Percentiles rank a stretch among this genome's conserved stretches.
These are phyloP conservation scores for Torymus texanus DNA, from an alignment of 2,888 invertebrate species.

Conservation along the genomic window DNA sequence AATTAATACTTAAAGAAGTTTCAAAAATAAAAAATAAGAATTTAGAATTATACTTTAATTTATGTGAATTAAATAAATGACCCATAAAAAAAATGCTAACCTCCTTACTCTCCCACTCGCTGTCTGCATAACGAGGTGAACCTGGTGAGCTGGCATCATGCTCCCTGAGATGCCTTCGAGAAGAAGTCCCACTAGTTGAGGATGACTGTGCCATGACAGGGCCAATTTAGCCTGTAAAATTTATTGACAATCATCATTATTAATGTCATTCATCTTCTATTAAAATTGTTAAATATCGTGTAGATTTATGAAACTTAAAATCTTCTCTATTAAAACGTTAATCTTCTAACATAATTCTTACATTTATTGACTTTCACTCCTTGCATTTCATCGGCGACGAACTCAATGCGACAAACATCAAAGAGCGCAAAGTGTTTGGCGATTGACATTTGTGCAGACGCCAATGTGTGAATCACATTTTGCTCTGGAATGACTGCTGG, in stretches of 20 bases:
- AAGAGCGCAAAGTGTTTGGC: slow-evolving; percentile 32
- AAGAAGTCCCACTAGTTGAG: slow-evolving; percentile 80
- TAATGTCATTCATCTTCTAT: background rate
- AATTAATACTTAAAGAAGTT: no score
- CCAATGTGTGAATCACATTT: slow-evolving; percentile 47
- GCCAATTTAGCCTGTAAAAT: slow-evolving; percentile 27
- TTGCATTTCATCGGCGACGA: slow-evolving; percentile 30
- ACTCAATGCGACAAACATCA: slow-evolving; percentile 29
- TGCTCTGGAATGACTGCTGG: background rate
- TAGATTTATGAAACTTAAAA: no score
- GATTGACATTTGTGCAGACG: slow-evolving; percentile 51
- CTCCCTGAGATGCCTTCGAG: slow-evolving; percentile 79
- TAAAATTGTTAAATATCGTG: background rate
- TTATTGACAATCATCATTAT: slow-evolving; percentile 7
- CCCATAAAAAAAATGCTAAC: slow-evolving; percentile 23
- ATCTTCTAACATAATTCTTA: slow-evolving; percentile 3
- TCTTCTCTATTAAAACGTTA: background rate
- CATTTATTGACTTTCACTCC: slow-evolving; percentile 30
- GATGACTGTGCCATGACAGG: slow-evolving; percentile 81
- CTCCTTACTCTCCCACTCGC: slow-evolving; percentile 81
- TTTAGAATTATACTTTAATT: background rate
- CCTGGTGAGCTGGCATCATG: slow-evolving; percentile 79
- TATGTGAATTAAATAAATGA: slow-evolving; percentile 2
- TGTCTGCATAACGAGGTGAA: slow-evolving; percentile 81
- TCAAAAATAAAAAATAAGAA: no score